Evolutionary conservation across 2,888 invertebrate species (phyloP).

Genomic region (Dromius quadrimaculatus): DNA sequence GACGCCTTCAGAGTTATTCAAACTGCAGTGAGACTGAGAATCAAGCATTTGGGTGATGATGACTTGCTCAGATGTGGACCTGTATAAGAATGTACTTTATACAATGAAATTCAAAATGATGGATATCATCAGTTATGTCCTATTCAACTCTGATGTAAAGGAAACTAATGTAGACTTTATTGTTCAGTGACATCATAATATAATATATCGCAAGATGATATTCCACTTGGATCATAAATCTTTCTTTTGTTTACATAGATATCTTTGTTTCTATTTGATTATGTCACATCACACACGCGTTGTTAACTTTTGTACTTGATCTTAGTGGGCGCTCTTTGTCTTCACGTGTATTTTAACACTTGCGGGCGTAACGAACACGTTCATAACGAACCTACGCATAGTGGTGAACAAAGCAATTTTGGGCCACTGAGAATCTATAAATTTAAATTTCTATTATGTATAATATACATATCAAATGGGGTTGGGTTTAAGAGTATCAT

Average conservation of each 20-base stretch:
- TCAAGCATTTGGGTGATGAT: too few relatives aligned
- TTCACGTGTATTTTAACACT: conserved; percentile 29
- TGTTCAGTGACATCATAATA: conserved; percentile 1
- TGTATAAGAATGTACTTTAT: too few relatives aligned
- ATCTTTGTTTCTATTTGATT: conserved; percentile 29
- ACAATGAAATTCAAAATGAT: too few relatives aligned
- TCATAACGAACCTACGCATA: conserved; percentile 13
- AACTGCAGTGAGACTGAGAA: too few relatives aligned
- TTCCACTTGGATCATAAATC: conserved; percentile 16
- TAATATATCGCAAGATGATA: conserved; percentile 5
- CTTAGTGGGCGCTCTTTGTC: conserved; percentile 25
- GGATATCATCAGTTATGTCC: too few relatives aligned
- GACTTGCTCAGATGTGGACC: too few relatives aligned
- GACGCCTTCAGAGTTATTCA: too few relatives aligned
- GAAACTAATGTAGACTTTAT: too few relatives aligned
- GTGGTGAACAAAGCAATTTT: conserved; percentile 30
- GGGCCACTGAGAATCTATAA: conserved; percentile 31
- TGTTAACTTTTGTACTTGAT: background rate
- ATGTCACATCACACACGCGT: conserved; percentile 2
- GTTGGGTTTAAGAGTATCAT: conserved; percentile 19
- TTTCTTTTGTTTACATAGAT: conserved; percentile 21
- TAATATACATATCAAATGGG: conserved; percentile 34
- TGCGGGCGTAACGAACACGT: conserved; percentile 43
- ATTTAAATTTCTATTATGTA: conserved; percentile 34
- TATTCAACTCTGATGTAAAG: too few relatives aligned